Conservation (phyloP, 2,797 vertebrate species). For the Artibeus lituratus region DNA sequence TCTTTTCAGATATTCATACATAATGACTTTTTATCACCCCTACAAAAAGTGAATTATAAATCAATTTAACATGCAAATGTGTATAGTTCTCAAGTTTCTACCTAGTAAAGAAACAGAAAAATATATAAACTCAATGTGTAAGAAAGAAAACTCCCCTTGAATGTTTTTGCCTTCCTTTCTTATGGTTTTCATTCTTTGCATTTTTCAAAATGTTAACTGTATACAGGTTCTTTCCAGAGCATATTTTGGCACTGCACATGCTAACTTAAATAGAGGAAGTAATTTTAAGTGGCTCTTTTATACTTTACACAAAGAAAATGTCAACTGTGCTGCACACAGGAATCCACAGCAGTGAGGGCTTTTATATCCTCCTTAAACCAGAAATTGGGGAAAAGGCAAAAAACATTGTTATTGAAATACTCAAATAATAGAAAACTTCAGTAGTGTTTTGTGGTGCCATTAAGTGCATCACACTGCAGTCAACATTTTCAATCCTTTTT, state of each 20-base stretch:
- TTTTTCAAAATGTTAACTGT: not conserved
- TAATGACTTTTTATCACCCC: constrained; percentile 57
- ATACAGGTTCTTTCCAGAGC: not conserved
- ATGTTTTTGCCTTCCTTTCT: not conserved
- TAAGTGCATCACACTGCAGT: not conserved
- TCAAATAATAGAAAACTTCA: not conserved
- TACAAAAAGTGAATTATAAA: constrained; percentile 51
- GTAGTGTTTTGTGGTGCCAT: not conserved
- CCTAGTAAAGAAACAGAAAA: constrained; percentile 25
- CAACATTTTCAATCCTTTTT: not conserved
- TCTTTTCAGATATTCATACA: constrained; percentile 50
- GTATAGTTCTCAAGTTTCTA: not conserved
- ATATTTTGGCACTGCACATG: not conserved
- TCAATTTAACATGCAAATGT: constrained; percentile 48
- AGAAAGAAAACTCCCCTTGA: not conserved
- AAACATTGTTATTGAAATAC: not conserved
- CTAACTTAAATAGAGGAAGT: constrained; percentile 10
- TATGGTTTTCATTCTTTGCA: constrained; percentile 8
- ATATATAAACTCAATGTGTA: not conserved
- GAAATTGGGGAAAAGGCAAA: not conserved
- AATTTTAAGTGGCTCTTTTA: constrained; percentile 40
- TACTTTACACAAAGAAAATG: constrained; percentile 13
- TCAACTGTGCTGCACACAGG: not conserved
- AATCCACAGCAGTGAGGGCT: not conserved
- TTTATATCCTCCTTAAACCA: not conserved